phyloP scores from a whole-genome alignment of 2,113 vertebrate genomes.

The Chionis minor region DNA sequence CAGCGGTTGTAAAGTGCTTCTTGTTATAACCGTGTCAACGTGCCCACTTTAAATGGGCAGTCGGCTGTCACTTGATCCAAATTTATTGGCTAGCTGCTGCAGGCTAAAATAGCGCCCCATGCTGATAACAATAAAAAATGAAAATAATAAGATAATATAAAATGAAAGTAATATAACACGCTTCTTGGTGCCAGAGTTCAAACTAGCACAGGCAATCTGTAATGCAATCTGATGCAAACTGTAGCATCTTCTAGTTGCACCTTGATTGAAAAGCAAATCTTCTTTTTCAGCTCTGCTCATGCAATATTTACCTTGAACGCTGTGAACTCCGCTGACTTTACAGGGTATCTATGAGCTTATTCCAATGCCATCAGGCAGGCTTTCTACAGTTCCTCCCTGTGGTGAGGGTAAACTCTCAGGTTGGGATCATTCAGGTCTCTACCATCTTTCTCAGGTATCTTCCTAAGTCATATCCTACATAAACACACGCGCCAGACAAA shows the following conservation, averaged over 20 bases:
- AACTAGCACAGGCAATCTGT: neutral
- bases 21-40: neutral
- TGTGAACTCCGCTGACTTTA: neutral
- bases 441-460: neutral
- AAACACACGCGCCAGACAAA: neutral
- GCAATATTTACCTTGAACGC: neutral
- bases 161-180: neutral
- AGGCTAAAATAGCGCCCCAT: neutral
- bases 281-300: neutral
- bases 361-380: neutral
- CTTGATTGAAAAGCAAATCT: neutral
- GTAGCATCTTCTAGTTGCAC: neutral
- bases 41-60: neutral
- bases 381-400: neutral
- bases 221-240: too few relatives aligned
- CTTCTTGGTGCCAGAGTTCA: neutral
- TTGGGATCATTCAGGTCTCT: neutral
- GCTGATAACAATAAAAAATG: neutral
- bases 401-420: neutral
- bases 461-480: neutral
- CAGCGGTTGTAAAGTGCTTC: neutral
- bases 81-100: neutral
- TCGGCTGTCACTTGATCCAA: neutral
- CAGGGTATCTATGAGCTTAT: neutral
- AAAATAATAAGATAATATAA: neutral